These are phyloP conservation scores for Abrostola tripartita DNA, from an alignment of 2,888 invertebrate species.

Conservation along the genomic window DNA sequence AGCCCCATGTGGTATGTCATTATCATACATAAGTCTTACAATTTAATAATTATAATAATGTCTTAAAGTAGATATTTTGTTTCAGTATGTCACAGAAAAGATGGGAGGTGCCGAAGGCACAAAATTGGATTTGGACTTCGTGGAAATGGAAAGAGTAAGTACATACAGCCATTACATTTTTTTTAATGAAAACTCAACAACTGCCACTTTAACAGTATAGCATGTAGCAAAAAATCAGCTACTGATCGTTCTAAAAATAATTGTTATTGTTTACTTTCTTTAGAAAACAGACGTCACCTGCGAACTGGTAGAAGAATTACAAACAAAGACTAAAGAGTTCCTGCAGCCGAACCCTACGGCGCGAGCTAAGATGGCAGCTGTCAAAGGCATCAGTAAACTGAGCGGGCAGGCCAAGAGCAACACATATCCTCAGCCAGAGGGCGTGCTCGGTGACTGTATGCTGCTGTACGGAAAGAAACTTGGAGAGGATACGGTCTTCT, in stretches of 20 bases:
- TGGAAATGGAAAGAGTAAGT: constrained; percentile 99
- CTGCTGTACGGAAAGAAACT: constrained; percentile 97
- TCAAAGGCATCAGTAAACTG: constrained; percentile 98
- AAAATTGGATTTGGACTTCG: constrained; percentile 99
- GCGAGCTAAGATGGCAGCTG: constrained; percentile 97
- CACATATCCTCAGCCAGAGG: constrained; percentile 99
- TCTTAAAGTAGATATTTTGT: constrained; percentile 68
- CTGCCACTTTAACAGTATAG: neutral
- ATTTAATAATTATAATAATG: too few species aligned
- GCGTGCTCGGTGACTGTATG: constrained; percentile 99
- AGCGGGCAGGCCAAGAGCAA: constrained; percentile 98
- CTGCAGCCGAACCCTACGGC: constrained; percentile 99
- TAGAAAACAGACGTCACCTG: constrained; percentile 99
- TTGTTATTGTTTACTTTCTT: constrained; percentile 40
- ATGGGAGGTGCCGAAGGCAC: constrained; percentile 99
- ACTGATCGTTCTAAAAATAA: too few species aligned
- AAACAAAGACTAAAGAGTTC: constrained; percentile 99
- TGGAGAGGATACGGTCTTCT: constrained; percentile 98
- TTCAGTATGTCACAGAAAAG: constrained; percentile 99
- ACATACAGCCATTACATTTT: constrained; percentile 33
- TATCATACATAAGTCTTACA: too few species aligned
- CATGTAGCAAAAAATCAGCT: too few species aligned
- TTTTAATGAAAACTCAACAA: constrained; percentile 40
- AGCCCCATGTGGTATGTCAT: too few species aligned
- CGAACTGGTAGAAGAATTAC: constrained; percentile 98